Evolutionary conservation across 2,888 invertebrate species (phyloP).

Genomic region (Caenorhabditis sp.): DNA sequence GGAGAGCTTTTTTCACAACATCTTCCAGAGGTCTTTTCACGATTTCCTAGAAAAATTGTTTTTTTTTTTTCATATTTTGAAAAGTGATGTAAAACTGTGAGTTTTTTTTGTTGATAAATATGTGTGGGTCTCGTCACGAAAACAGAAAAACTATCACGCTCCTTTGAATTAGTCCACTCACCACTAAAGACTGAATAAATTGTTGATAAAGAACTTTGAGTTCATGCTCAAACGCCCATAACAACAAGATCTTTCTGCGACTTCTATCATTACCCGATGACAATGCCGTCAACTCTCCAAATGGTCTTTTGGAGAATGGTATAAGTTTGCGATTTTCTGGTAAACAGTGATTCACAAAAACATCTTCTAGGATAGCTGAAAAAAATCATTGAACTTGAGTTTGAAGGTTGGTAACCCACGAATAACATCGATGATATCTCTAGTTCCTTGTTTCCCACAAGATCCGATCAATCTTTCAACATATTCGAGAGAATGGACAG

Average conservation of each 20-base stretch:
- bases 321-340: conserved; percentile 78
- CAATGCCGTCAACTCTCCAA: conserved; percentile 71
- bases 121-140: too few species aligned
- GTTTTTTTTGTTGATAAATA: too few species aligned
- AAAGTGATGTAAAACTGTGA: too few species aligned
- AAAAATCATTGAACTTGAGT: conserved; percentile 36
- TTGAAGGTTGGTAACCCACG: conserved; percentile 72
- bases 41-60: conserved; percentile 20
- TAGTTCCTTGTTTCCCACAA: conserved; percentile 82
- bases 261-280: conserved; percentile 77
- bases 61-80: not conserved
- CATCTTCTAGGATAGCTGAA: conserved; percentile 81
- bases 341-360: conserved; percentile 78
- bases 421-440: conserved; percentile 75
- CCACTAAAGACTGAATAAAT: conserved; percentile 80
- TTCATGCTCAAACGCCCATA: conserved; percentile 89
- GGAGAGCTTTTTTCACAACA: conserved; percentile 82
- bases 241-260: conserved; percentile 65
- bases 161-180: conserved; percentile 31
- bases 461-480: conserved; percentile 80
- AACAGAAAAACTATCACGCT: too few species aligned
- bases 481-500: conserved; percentile 79
- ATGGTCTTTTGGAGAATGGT: conserved; percentile 73
- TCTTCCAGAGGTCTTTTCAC: conserved; percentile 83
- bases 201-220: conserved; percentile 81